Conservation (phyloP, 2,888 invertebrate genomes). For the Hanleya hanleyi region DNA sequence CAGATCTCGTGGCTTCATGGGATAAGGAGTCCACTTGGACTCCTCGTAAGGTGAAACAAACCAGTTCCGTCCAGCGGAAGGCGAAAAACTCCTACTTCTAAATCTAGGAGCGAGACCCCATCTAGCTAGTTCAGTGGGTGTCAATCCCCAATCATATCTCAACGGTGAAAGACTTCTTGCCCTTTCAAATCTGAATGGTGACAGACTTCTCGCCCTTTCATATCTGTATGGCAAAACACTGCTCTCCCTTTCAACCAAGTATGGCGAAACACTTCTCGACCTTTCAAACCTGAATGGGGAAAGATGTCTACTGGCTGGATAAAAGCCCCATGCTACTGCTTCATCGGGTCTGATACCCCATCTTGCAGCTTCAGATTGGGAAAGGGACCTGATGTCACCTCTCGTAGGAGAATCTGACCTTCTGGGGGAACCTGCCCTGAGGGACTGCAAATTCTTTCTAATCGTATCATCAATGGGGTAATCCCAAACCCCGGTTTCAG, state of each 20-base stretch:
- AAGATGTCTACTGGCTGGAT: background rate
- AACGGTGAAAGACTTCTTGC: background rate
- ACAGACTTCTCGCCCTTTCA: conserved; percentile 3
- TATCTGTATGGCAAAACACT: background rate
- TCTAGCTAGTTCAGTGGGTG: background rate
- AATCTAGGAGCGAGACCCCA: too few species aligned
- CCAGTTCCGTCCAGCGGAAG: too few species aligned
- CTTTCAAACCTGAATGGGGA: background rate
- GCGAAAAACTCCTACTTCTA: conserved; percentile 1
- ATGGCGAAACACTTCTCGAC: background rate
- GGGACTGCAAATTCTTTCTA: background rate
- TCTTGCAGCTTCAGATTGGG: background rate
- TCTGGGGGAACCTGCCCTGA: conserved; percentile 6
- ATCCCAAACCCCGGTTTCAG: background rate
- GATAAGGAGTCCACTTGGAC: too few species aligned
- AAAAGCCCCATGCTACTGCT: background rate
- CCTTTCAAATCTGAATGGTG: background rate
- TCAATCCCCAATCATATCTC: background rate
- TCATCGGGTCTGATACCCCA: background rate
- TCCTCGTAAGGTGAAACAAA: too few species aligned
- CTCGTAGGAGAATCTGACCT: background rate
- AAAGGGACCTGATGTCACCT: background rate
- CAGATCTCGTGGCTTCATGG: background rate
- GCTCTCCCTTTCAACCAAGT: background rate
- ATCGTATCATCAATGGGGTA: background rate